phyloP scores from a whole-genome alignment of 2,888 invertebrate genomes.

The Drosophila testacea region DNA sequence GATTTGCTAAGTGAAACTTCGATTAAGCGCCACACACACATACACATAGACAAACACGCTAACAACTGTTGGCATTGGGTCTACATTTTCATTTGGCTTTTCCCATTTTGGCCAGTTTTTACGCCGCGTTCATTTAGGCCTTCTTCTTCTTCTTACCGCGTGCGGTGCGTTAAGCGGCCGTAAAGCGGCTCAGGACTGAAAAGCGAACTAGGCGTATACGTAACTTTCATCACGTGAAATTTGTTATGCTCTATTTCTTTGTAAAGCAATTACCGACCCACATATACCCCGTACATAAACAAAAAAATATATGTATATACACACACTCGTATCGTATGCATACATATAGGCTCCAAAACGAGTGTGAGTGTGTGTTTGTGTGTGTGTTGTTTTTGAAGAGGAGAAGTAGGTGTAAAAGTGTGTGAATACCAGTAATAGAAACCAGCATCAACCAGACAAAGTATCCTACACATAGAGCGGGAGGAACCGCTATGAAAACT shows the following conservation, averaged over 20 bases:
- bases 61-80: slow-evolving; percentile 44
- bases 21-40: slow-evolving; percentile 57
- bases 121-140: slow-evolving; percentile 29
- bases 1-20: slow-evolving; percentile 79
- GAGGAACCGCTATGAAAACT: slow-evolving; percentile 36
- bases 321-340: slow-evolving; percentile 1
- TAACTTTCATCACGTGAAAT: slow-evolving; percentile 73
- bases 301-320: slow-evolving; percentile 14
- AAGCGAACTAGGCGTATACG: slow-evolving; percentile 46
- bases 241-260: slow-evolving; percentile 78
- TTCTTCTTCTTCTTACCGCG: slow-evolving; percentile 30
- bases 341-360: slow-evolving; percentile 20
- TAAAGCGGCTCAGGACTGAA: slow-evolving; percentile 36
- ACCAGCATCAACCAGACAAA: slow-evolving; percentile 11
- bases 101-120: slow-evolving; percentile 31
- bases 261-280: slow-evolving; percentile 77
- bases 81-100: slow-evolving; percentile 47
- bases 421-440: slow-evolving; percentile 19
- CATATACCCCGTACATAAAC: slow-evolving; percentile 50
- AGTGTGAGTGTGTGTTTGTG: slow-evolving; percentile 7
- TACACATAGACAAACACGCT: slow-evolving; percentile 36
- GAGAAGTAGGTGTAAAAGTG: slow-evolving; percentile 1
- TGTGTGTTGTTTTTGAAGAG: slow-evolving; percentile 1
- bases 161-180: slow-evolving; percentile 15
- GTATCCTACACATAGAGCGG: slow-evolving; percentile 12